Evolutionary conservation across 2,888 invertebrate genomes (phyloP).

Genomic region (Hyposoter dolosus): DNA sequence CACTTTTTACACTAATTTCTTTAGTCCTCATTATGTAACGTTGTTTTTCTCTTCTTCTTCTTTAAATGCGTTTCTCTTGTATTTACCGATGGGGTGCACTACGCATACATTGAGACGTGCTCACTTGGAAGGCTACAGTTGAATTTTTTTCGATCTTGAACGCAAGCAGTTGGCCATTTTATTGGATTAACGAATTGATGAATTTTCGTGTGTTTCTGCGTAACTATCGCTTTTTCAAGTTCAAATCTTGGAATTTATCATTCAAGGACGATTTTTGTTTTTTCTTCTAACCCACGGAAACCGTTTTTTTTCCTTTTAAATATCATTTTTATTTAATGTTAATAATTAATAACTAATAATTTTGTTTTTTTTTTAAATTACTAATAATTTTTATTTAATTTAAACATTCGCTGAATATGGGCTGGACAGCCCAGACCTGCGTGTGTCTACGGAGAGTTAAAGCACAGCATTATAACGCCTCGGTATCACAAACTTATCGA

Average conservation of each 20-base stretch:
- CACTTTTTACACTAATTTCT: conserved; percentile 24
- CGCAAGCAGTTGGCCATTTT: not conserved
- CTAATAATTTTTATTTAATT: too few relatives aligned
- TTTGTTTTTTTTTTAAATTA: too few relatives aligned
- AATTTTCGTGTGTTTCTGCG: not conserved
- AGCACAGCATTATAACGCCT: too few relatives aligned
- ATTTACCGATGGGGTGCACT: conserved; percentile 4
- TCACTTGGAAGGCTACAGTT: not conserved
- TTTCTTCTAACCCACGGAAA: too few relatives aligned
- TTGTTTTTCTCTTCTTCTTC: not conserved
- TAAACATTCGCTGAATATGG: not conserved
- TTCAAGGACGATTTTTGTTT: too few relatives aligned
- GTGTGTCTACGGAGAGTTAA: not conserved
- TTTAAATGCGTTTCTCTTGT: not conserved
- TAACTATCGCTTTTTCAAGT: too few relatives aligned
- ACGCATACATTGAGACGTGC: not conserved
- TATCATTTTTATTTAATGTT: too few relatives aligned
- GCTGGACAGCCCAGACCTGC: too few relatives aligned
- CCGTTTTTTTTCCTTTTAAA: too few relatives aligned
- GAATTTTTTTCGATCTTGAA: not conserved
- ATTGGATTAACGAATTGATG: not conserved
- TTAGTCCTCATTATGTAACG: not conserved
- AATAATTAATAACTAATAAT: too few relatives aligned
- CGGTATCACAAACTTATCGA: not conserved
- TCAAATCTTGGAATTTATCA: too few relatives aligned